phyloP scores from a whole-genome alignment of 2,113 vertebrate genomes.

The Notarius quadriscutis region DNA sequence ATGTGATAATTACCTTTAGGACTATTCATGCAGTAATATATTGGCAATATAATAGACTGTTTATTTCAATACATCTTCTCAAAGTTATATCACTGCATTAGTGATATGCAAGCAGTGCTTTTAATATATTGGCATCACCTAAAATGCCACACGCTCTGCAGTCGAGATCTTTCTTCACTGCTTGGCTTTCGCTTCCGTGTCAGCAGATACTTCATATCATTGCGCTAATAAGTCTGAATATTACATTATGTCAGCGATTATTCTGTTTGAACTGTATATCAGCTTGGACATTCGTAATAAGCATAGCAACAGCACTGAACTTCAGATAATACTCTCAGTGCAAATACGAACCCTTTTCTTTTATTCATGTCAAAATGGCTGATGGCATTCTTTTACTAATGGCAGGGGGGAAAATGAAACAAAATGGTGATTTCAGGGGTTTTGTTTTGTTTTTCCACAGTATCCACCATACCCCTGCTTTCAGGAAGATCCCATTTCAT shows the following conservation, averaged over 20 bases:
- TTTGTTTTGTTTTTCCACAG: not conserved
- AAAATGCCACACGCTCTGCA: not conserved
- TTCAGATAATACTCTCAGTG: not conserved
- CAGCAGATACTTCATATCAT: slow-evolving; percentile 13
- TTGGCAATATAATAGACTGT: not conserved
- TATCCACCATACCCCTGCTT: not conserved
- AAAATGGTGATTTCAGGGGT: not conserved
- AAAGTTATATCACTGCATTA: not conserved
- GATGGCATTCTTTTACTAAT: not conserved
- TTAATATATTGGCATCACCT: not conserved
- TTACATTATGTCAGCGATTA: not conserved
- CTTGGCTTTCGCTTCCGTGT: not conserved
- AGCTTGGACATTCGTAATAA: not conserved
- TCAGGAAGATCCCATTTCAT: not conserved
- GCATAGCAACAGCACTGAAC: not conserved
- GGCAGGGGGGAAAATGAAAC: not conserved
- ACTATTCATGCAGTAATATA: not conserved
- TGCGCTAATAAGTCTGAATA: not conserved
- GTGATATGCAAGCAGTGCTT: not conserved
- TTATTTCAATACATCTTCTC: not conserved
- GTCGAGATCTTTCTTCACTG: not conserved
- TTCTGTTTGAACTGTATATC: slow-evolving; percentile 22
- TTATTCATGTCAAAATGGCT: not conserved
- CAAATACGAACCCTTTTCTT: not conserved
- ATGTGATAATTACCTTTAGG: not conserved